Evolutionary conservation across 2,113 vertebrate species (phyloP), one percentile per base, ranked within the genome.

Genomic region (Symphodus melops): DNA sequence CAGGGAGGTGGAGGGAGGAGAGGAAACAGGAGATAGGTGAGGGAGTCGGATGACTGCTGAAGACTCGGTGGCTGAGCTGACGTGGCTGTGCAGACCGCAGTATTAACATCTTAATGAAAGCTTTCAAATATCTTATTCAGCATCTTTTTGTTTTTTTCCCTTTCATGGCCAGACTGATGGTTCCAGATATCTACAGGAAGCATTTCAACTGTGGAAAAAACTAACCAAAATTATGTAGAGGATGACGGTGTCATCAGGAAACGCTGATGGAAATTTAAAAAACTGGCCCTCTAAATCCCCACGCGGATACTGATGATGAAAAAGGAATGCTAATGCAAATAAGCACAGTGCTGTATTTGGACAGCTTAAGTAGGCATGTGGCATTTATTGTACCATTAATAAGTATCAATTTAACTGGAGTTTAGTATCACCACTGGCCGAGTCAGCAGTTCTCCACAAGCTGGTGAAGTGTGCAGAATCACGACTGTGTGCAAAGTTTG

Each of bases 31-130:
- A 58, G 67, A 9, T 37, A 74, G 66, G 74, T 72, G 72, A 59
- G 28, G 69, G 76, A 65, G 70, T 72, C 46, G 0, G 74, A 68
- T 58, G 74, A 77, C 56, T 42, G 68, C 62, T 58, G 64, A 61
- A 81, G 58, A 77, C 69, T 14, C 39, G 14, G 72, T 21, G 57
- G 56, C 61, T 59, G 52, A 36, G 72, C 68, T 58, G 83, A 82
- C 81, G 82, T 84, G 84, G 85, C 78, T 68, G 66, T 41, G 33
- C 46, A 57, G 59, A 77, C 75, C 69, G 4, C 77, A 9, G 58
- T 13, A 49, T 75, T 52, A 85, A 73, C 73, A 39, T 82, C 70
- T 59, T 36, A 42, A 72, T 14, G 58, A 49, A 66, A 52, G 33
- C 54, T 55, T 58, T 57, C 75, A 69, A 60, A 70, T 20, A 10